These are phyloP conservation scores for Pterocles orientalis DNA, from an alignment of 2,113 vertebrate species.

Conservation along the genomic window DNA sequence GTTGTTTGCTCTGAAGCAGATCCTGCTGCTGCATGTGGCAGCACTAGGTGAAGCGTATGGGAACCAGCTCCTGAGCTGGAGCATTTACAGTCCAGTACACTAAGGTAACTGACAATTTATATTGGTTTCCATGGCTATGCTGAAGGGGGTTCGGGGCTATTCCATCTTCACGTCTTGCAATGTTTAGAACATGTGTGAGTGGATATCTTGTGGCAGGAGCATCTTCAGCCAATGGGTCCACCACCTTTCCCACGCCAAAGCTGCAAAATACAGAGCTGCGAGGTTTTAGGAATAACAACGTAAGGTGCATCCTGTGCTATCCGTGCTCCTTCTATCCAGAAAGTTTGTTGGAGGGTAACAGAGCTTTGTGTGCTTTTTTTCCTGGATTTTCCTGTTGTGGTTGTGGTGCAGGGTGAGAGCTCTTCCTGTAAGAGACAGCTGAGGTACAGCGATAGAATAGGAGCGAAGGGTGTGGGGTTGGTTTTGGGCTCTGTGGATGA, in stretches of 20 bases:
- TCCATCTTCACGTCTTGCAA: neutral
- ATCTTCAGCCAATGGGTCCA: neutral
- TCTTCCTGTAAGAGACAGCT: neutral
- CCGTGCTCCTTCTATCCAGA: neutral
- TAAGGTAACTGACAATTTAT: neutral
- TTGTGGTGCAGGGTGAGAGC: neutral
- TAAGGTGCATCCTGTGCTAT: accelerated
- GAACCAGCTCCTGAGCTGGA: neutral
- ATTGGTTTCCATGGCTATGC: neutral
- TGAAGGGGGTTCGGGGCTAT: neutral
- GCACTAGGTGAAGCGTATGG: neutral
- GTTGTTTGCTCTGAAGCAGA: neutral
- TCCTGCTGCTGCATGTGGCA: neutral
- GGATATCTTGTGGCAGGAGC: neutral
- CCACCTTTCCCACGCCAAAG: neutral
- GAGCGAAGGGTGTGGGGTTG: neutral
- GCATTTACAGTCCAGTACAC: neutral
- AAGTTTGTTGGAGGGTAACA: neutral
- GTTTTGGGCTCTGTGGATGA: neutral
- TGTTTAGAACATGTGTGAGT: neutral
- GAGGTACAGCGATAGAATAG: neutral
- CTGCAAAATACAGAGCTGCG: accelerated
- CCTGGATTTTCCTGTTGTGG: neutral
- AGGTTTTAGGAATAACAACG: neutral
- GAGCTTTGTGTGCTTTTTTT: neutral